These are phyloP conservation scores for Germaria angustata DNA, from an alignment of 2,888 invertebrate species.

Conservation along the genomic window DNA sequence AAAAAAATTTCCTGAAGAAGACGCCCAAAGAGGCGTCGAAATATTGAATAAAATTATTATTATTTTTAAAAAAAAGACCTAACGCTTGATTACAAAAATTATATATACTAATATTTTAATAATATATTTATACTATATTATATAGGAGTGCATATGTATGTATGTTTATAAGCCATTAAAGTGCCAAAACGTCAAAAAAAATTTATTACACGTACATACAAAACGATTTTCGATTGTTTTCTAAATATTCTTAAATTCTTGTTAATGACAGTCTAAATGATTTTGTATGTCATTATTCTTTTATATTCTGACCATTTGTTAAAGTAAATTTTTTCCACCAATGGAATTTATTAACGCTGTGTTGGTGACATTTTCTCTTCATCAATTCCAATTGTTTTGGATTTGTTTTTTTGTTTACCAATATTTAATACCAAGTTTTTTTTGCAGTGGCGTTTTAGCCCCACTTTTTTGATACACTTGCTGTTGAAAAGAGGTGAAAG, in stretches of 20 bases:
- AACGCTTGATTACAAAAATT: no score
- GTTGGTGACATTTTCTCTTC: conserved; percentile 50
- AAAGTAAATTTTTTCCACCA: neutral
- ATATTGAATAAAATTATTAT: no score
- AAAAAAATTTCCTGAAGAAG: no score
- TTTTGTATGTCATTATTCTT: neutral
- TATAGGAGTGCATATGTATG: no score
- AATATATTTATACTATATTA: no score
- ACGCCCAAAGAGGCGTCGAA: no score
- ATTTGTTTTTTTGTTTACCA: neutral
- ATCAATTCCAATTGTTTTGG: conserved; percentile 46
- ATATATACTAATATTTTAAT: no score
- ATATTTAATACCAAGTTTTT: neutral
- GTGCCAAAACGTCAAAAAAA: no score
- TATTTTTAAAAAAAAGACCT: no score
- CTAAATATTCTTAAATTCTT: neutral
- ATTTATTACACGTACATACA: no score
- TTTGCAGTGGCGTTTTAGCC: neutral
- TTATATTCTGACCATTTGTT: neutral
- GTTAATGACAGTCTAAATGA: neutral
- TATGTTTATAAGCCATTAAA: no score
- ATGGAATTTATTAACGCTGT: conserved; percentile 51
- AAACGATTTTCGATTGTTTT: neutral
- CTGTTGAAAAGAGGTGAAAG: neutral
- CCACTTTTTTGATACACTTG: neutral